phyloP scores from a whole-genome alignment of 2,888 invertebrate genomes.

The Macroteleia sp. region DNA sequence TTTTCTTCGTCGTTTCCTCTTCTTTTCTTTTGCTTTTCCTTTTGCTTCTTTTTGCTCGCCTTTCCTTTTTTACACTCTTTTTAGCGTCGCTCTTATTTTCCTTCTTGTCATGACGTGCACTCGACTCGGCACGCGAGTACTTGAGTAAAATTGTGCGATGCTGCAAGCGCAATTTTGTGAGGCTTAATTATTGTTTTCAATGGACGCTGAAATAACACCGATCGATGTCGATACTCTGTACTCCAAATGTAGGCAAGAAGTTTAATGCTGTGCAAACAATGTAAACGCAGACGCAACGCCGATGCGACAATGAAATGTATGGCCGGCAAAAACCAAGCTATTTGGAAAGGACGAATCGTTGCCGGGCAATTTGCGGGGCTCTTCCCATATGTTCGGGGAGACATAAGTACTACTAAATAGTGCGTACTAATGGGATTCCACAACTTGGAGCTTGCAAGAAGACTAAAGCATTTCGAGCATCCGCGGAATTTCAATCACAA shows the following conservation, averaged over 20 bases:
- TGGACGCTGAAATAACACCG: constrained; percentile 11
- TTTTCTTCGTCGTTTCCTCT: not conserved
- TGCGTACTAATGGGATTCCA: constrained; percentile 26
- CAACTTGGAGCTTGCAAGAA: constrained; percentile 4
- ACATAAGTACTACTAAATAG: constrained; percentile 11
- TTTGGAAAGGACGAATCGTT: constrained; percentile 9
- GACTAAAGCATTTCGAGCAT: not conserved
- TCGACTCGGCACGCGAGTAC: constrained; percentile 54
- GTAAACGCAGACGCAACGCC: constrained; percentile 10
- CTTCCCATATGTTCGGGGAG: constrained; percentile 12
- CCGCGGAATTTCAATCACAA: constrained; percentile 32
- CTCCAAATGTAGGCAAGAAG: not conserved
- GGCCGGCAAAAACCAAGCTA: not conserved
- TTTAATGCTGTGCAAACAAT: not conserved
- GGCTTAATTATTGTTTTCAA: constrained; percentile 52
- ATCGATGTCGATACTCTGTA: constrained; percentile 20
- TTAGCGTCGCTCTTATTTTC: constrained; percentile 36
- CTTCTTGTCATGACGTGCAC: constrained; percentile 35
- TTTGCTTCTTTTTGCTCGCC: not conserved
- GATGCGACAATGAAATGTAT: not conserved
- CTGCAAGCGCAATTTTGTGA: constrained; percentile 27
- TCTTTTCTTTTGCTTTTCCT: constrained; percentile 18
- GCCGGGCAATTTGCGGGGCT: constrained; percentile 9
- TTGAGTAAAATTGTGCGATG: constrained; percentile 43
- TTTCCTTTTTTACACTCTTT: constrained; percentile 11